Base-by-base conservation (phyloP, 2,797 vertebrate species). In the Danio kyathit region DNA sequence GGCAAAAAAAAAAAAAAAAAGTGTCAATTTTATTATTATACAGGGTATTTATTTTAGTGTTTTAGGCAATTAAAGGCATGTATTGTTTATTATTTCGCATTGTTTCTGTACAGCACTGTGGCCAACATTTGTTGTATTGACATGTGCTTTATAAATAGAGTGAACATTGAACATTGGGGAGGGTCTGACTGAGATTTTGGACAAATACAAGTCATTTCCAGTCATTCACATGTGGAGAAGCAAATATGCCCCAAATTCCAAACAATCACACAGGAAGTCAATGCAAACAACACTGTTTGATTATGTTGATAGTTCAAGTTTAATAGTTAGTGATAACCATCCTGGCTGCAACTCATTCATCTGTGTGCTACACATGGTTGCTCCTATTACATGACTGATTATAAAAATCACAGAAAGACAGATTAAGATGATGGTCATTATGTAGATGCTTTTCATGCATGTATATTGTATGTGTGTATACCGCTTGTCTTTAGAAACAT, bases 261-360 rank as follows among this genome's bases (percentile, higher is more conserved):
- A 21, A 38, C 21, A 38, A 49, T 49, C 48, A 70, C 52, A 43
- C 4, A 38, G 5, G 6, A 38, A 9, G 38, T 67, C 6, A 44
- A 81, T 70, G 10, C 38, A 48, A 82, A 71, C 49, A 46, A 5
- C 13, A 44, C 5, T 38, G 56, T 73, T 56, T 60, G 71, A 70
- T 83, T 12, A 29, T 52, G 10, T 13, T 4, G 49, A 46, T 43
- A 60, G 16, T 4, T 70, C 41, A 56, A 17, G 80, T 71, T 63
- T 76, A 66, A 61, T 79, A 66, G 14, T 5, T 79, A 66, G 14
- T 3, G 9, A 84, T 66, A 44, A 60, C 44, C 17, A 16, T 7
- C 11, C 14, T 63, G 63, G 46, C 29, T 41, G 38, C 49, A 14
- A 49, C 72, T 11, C 19, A 2, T 5, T 3, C 57, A 51, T 63